A percentile compares a stretch with the other conserved stretches of the same genome.
Conservation (phyloP, 2,797 vertebrate genomes). For the Perodicticus potto region DNA sequence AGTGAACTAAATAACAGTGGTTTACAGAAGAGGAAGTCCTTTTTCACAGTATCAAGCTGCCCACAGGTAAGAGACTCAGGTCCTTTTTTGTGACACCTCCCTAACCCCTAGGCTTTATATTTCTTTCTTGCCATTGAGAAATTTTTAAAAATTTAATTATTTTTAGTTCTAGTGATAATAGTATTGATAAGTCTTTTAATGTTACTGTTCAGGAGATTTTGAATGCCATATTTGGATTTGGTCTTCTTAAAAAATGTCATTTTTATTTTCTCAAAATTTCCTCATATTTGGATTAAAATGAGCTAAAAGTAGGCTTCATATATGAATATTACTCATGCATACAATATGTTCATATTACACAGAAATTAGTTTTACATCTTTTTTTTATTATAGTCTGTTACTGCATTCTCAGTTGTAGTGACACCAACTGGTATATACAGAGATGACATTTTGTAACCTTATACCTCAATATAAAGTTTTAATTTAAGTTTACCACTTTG, state of each 20-base stretch:
- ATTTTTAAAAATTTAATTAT: neutral
- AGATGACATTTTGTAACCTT: slow-evolving; percentile 68
- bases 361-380: slow-evolving; percentile 59
- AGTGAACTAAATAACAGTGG: slow-evolving; percentile 82
- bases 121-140: slow-evolving; percentile 51
- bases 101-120: neutral
- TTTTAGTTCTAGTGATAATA: slow-evolving; percentile 73
- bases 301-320: slow-evolving; percentile 50
- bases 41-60: slow-evolving; percentile 83
- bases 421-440: slow-evolving; percentile 73
- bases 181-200: slow-evolving; percentile 60
- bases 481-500: slow-evolving; percentile 59
- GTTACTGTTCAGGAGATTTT: slow-evolving; percentile 70
- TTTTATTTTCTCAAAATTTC: slow-evolving; percentile 59
- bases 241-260: slow-evolving; percentile 58
- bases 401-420: slow-evolving; percentile 73
- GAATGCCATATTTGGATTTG: slow-evolving; percentile 68
- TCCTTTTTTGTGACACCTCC: slow-evolving; percentile 68
- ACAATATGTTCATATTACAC: slow-evolving; percentile 55
- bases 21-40: slow-evolving; percentile 85
- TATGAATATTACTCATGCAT: slow-evolving; percentile 59
- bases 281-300: slow-evolving; percentile 55
- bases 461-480: slow-evolving; percentile 60
- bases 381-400: slow-evolving; percentile 62
- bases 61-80: slow-evolving; percentile 87